Conservation (phyloP, 2,797 vertebrate species). For the Pangasius mekongensis region DNA sequence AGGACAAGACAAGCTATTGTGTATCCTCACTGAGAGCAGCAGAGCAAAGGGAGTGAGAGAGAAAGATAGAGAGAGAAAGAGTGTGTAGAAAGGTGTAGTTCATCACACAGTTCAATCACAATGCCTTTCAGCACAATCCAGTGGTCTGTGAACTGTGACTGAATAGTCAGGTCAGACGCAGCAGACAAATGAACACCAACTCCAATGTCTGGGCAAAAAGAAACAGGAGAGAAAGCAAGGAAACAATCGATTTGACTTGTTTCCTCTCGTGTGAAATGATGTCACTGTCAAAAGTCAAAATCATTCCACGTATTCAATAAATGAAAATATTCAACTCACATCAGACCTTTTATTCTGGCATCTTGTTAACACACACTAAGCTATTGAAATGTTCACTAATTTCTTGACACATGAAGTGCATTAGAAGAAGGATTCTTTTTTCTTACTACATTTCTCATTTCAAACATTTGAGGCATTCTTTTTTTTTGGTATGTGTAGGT, state of each 20-base stretch:
- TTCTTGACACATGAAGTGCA: not conserved
- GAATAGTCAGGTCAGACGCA: slow-evolving; percentile 56
- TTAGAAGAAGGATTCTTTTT: not conserved
- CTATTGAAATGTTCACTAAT: not conserved
- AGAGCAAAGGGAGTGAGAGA: slow-evolving; percentile 22
- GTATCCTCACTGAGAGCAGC: slow-evolving; percentile 33
- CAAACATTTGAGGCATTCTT: not conserved
- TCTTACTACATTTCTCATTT: not conserved
- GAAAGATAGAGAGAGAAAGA: slow-evolving; percentile 42
- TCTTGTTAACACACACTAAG: too few relatives aligned
- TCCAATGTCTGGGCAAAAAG: not conserved
- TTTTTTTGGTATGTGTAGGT: not conserved
- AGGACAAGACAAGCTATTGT: slow-evolving; percentile 54
- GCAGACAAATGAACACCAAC: slow-evolving; percentile 49
- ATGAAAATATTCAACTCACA: not conserved
- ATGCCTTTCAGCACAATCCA: slow-evolving; percentile 56
- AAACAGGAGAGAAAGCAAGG: slow-evolving; percentile 35
- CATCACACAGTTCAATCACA: slow-evolving; percentile 62
- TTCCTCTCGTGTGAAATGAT: slow-evolving; percentile 7
- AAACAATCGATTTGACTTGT: not conserved
- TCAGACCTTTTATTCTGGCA: not conserved
- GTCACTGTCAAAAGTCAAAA: slow-evolving; percentile 7
- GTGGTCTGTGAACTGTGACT: slow-evolving; percentile 61
- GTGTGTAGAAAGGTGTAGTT: slow-evolving; percentile 59
- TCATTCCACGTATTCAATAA: not conserved